A percentile compares a stretch with the other conserved stretches of the same genome.
These are phyloP conservation scores for Sinodicranocentrus sp. DNA, from an alignment of 2,888 invertebrate genomes.

Conservation along the genomic window DNA sequence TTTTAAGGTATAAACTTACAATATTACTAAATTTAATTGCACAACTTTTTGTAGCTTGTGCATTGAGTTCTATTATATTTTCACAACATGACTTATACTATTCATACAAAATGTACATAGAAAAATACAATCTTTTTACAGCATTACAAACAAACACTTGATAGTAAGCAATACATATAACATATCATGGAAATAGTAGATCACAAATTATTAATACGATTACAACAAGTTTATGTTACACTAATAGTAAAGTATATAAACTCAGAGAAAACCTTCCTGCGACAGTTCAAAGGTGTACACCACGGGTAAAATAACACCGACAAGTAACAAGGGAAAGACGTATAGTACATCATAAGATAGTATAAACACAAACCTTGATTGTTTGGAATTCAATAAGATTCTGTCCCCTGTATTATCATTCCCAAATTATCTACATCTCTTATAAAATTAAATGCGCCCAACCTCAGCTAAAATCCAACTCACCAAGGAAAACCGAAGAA, in stretches of 20 bases:
- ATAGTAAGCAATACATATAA: not conserved
- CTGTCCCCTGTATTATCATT: not conserved
- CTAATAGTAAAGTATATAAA: no score
- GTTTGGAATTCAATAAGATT: not conserved
- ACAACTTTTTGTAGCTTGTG: not conserved
- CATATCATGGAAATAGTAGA: no score
- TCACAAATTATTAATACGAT: no score
- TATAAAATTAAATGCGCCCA: not conserved
- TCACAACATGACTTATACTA: not conserved
- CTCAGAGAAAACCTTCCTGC: no score
- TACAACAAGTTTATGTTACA: no score
- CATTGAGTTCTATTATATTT: not conserved
- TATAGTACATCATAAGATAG: not conserved
- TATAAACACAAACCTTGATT: no score
- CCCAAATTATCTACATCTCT: not conserved
- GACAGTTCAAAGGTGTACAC: not conserved
- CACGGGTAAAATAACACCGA: conserved; percentile 42
- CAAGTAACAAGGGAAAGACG: not conserved
- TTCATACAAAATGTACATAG: conserved; percentile 44
- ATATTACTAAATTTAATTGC: not conserved
- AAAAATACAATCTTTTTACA: conserved; percentile 46
- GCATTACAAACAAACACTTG: not conserved
- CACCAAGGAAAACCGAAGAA: conserved; percentile 13
- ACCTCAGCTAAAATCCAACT: conserved; percentile 2
- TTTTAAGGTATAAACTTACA: not conserved